phyloP scores from a whole-genome alignment of 2,888 invertebrate species.

The Drepanosiphum platanoidis region DNA sequence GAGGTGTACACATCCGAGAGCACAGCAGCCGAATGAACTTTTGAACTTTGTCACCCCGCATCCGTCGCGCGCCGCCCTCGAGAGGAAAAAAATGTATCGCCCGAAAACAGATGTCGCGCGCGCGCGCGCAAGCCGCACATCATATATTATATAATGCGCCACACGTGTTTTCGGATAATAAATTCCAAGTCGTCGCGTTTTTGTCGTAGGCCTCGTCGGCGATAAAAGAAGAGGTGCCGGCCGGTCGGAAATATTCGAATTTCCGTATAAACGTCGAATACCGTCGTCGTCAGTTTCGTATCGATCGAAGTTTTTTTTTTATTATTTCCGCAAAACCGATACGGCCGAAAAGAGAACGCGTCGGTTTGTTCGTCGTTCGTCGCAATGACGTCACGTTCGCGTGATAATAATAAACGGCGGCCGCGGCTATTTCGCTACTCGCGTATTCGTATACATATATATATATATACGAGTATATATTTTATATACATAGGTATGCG shows the following conservation, averaged over 20 bases:
- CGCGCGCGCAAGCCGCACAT: no score
- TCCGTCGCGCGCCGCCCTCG: background rate
- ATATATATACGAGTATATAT: background rate
- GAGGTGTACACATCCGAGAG: constrained; percentile 26
- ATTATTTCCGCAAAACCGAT: background rate
- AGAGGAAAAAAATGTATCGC: background rate
- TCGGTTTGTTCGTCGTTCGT: background rate
- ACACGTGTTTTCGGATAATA: constrained; percentile 60
- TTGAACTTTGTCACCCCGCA: constrained; percentile 36
- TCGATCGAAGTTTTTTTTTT: background rate
- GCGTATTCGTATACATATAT: background rate
- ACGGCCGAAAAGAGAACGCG: background rate
- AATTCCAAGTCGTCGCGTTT: constrained; percentile 45
- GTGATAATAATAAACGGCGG: no score
- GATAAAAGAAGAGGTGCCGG: no score
- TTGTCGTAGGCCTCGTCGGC: background rate
- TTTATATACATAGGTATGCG: background rate
- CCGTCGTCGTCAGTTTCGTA: no score
- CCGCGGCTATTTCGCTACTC: background rate
- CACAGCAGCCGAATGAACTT: constrained; percentile 29
- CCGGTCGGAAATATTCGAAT: background rate
- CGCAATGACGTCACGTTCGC: no score
- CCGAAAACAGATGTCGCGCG: constrained; percentile 50
- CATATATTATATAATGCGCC: no score
- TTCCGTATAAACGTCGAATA: background rate